Evolutionary conservation across 2,888 invertebrate genomes (phyloP).

Genomic region (Pachliopta kotzebuea): DNA sequence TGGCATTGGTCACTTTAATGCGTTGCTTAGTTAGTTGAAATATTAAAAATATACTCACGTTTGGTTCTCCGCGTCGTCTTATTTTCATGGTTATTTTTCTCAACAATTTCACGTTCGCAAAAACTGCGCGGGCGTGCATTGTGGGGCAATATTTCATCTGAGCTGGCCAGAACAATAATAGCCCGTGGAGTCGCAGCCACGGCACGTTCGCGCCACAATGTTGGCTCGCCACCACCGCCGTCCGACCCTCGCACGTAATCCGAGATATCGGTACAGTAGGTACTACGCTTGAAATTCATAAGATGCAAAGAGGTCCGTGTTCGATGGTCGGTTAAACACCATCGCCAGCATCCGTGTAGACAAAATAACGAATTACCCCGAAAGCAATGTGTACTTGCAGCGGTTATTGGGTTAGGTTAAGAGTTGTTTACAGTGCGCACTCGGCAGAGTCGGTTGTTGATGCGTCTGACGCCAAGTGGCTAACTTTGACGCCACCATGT

Average conservation of each 20-base stretch:
- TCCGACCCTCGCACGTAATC: conserved; percentile 43
- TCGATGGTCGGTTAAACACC: conserved; percentile 55
- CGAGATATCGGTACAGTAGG: conserved; percentile 22
- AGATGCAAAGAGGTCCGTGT: conserved; percentile 45
- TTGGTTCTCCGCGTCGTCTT: conserved; percentile 61
- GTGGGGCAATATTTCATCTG: conserved; percentile 79
- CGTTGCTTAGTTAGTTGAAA: neutral
- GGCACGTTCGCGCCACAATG: conserved; percentile 79
- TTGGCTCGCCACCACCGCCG: conserved; percentile 56
- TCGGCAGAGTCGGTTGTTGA: conserved; percentile 71
- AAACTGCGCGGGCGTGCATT: conserved; percentile 72
- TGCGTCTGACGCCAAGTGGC: conserved; percentile 67
- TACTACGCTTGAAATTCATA: conserved; percentile 36
- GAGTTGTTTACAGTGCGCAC: conserved; percentile 66
- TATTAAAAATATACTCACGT: conserved; percentile 48
- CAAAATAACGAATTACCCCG: conserved; percentile 78
- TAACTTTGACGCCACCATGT: conserved; percentile 54
- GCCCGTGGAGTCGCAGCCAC: conserved; percentile 73
- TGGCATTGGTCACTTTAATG: too few relatives aligned
- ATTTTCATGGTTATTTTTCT: conserved; percentile 71
- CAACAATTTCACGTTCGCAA: conserved; percentile 70
- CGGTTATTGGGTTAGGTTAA: conserved; percentile 79
- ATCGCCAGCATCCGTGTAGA: conserved; percentile 77
- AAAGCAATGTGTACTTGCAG: conserved; percentile 74
- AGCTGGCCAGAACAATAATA: conserved; percentile 80